Conservation (phyloP, 2,888 invertebrate genomes). For the Calliopum simillimum region DNA sequence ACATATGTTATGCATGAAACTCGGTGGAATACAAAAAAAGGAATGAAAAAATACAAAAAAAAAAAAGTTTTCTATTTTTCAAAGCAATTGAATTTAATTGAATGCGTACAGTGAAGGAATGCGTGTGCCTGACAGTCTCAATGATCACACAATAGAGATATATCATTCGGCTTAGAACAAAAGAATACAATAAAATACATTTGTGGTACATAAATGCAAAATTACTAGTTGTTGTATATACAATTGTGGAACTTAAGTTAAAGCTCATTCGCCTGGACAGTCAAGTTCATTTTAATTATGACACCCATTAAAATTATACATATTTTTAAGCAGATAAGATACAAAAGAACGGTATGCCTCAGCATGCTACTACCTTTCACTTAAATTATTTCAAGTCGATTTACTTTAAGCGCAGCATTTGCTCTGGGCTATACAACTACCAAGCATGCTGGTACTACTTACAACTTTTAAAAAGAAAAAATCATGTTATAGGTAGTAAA, state of each 20-base stretch:
- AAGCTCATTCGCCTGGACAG: background rate
- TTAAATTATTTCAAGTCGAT: background rate
- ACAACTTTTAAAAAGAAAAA: background rate
- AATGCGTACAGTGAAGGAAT: constrained; percentile 44
- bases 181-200: background rate
- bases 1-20: no score
- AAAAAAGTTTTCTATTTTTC: constrained; percentile 41
- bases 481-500: background rate
- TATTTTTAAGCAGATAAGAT: background rate
- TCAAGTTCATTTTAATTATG: constrained; percentile 11
- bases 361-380: constrained; percentile 2
- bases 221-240: no score
- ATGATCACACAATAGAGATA: constrained; percentile 35
- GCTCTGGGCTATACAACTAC: no score
- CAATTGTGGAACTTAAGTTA: background rate
- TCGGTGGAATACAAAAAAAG: background rate
- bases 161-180: constrained; percentile 39
- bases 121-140: constrained; percentile 46
- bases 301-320: constrained; percentile 7
- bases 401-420: background rate
- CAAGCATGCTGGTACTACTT: background rate
- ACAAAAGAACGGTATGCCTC: constrained; percentile 4
- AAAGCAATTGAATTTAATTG: constrained; percentile 63
- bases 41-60: background rate
- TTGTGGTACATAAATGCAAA: background rate